Evolutionary conservation across 2,888 invertebrate genomes (phyloP), one percentile per base, ranked within the genome.

Genomic region (Leptinotarsa peninsularis): DNA sequence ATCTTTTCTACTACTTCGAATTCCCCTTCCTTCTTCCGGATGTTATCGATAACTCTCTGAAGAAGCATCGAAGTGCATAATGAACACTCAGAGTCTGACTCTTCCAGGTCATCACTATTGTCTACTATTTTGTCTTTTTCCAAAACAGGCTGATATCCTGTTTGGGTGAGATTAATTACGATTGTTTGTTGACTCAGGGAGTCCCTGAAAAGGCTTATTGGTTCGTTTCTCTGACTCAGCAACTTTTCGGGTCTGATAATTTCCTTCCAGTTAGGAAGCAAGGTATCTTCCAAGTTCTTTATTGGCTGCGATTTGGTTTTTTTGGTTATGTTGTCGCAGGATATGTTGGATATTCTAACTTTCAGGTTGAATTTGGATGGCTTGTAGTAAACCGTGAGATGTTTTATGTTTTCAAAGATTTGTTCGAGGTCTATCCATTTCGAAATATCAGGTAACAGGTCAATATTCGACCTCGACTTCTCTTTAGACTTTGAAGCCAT

Each of bases 151-250:
- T 52, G 54, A 21, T 54, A 81, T 27, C 87, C 86, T 1, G 78
- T 68, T 78, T 85, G 85, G 1, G 81, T 73, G 21, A 87, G 73
- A 76, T 84, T 85, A 1, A 88, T 73, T 4, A 87, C 71, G 3
- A 87, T n/a, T 4, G 83, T 78, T 76, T 87, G 87, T 10, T 76
- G 73, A 33, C 84, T 84, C 15, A 86, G 67, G 10, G 84, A 85
- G 72, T 88, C 88, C 49, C 82, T 78, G 74, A 87, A 86, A 5
- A 88, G 54, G 68, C 86, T 86, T 10, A 87, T 43, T 0, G 87
- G 86, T 75, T 86, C 85, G 72, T 87, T 87, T 54, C 84, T 78
- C 10, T 81, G 79, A n/a, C 73, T 63, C 21, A 76, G 72, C 23
- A 84, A 23, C 13, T 54, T 73, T 17, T 78, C 72, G 0, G 82